phyloP scores from a whole-genome alignment of 1,140 invertebrate species.

The Drosophila dunni region DNA sequence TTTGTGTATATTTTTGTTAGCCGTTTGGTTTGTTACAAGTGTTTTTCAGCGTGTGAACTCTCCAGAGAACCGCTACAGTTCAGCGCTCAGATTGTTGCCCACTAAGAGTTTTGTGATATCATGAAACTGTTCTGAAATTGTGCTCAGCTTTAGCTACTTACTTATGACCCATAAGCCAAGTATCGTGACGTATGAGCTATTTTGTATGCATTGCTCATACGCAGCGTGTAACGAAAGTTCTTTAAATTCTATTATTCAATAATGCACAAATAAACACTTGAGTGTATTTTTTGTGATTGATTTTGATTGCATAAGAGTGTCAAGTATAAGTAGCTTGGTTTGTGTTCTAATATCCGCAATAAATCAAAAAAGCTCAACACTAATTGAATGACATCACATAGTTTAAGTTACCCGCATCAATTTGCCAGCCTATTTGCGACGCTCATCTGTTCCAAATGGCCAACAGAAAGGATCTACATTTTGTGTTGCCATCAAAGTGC shows the following conservation, averaged over 20 bases:
- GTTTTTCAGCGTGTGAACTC: constrained; percentile 48
- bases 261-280: constrained; percentile 16
- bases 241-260: neutral
- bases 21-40: constrained; percentile 45
- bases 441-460: constrained; percentile 36
- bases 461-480: constrained; percentile 26
- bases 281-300: neutral
- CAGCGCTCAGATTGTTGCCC: constrained; percentile 34
- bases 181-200: constrained; percentile 36
- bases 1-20: constrained; percentile 26
- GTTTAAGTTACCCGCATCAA: constrained; percentile 35
- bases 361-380: constrained; percentile 14
- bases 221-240: constrained; percentile 18
- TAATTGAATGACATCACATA: constrained; percentile 34
- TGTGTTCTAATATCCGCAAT: neutral
- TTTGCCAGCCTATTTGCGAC: constrained; percentile 65
- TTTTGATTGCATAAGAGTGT: constrained; percentile 16
- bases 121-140: constrained; percentile 18
- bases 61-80: constrained; percentile 26
- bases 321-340: neutral
- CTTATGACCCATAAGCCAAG: constrained; percentile 39
- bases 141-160: constrained; percentile 11
- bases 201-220: constrained; percentile 54
- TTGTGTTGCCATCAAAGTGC: constrained; percentile 32
- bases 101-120: constrained; percentile 29